A percentile compares a stretch with the other conserved stretches of the same genome.
phyloP scores from a whole-genome alignment of 2,888 invertebrate genomes.

The Coenonympha glycerion region DNA sequence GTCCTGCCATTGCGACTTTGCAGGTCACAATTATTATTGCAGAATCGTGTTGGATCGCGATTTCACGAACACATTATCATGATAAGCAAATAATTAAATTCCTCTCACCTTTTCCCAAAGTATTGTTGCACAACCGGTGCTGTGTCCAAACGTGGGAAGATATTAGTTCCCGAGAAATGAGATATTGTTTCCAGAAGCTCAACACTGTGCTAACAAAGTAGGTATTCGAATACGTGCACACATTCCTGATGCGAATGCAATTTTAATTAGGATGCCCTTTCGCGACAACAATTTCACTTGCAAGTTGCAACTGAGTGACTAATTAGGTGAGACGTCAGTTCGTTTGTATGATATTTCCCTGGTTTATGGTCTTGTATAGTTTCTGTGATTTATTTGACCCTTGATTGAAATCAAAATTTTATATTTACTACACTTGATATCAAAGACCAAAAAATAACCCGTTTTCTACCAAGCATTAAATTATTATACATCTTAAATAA shows the following conservation, averaged over 20 bases:
- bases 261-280: slow-evolving; percentile 46
- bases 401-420: no score
- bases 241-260: slow-evolving; percentile 39
- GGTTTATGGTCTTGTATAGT: background rate
- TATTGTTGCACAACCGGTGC: slow-evolving; percentile 49
- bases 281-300: slow-evolving; percentile 28
- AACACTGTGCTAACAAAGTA: slow-evolving; percentile 27
- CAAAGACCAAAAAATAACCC: no score
- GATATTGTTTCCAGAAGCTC: slow-evolving; percentile 39
- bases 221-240: slow-evolving; percentile 38
- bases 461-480: no score
- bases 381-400: background rate
- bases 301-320: slow-evolving; percentile 8
- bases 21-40: background rate
- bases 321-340: slow-evolving; percentile 2
- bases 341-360: background rate
- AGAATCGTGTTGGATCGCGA: background rate
- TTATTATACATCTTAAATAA: no score
- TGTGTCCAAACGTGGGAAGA: slow-evolving; percentile 47
- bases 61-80: background rate
- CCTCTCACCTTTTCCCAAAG: slow-evolving; percentile 55
- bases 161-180: slow-evolving; percentile 42
- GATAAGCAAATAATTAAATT: slow-evolving; percentile 22
- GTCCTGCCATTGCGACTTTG: background rate
- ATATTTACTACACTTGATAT: no score